A percentile compares a stretch with the other conserved stretches of the same genome.
Conservation (phyloP, 2,888 invertebrate species). For the Leistus spinibarbis region DNA sequence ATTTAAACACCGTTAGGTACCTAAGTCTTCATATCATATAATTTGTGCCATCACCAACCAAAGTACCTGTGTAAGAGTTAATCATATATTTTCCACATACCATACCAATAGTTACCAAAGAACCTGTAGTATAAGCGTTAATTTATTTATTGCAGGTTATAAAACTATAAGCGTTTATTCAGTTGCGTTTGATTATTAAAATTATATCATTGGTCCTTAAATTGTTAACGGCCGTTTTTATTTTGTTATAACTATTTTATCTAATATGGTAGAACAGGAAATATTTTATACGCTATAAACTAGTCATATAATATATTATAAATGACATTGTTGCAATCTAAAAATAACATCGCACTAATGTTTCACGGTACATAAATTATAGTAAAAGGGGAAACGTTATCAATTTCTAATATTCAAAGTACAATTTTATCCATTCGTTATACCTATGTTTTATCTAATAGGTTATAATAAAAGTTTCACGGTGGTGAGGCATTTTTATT, state of each 20-base stretch:
- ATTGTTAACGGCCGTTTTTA: neutral
- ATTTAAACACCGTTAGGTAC: slow-evolving; percentile 42
- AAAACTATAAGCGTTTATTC: neutral
- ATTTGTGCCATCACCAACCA: neutral
- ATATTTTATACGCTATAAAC: neutral
- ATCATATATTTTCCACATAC: too few species aligned
- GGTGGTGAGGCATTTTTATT: slow-evolving; percentile 15
- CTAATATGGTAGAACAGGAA: neutral
- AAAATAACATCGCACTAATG: neutral
- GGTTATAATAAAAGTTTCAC: neutral
- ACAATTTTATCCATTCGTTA: too few species aligned
- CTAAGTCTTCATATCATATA: neutral
- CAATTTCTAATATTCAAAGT: neutral
- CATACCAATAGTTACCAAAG: too few species aligned
- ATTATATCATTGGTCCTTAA: neutral
- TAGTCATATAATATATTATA: neutral
- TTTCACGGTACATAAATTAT: neutral
- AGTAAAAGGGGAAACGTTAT: neutral
- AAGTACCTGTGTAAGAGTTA: neutral
- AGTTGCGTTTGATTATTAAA: neutral
- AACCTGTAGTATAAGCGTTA: neutral
- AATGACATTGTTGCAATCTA: neutral
- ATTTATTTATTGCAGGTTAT: neutral
- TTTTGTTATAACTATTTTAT: neutral
- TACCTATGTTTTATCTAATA: too few species aligned